phyloP scores from a whole-genome alignment of 92 coral and sea anemone species.

The Parazoanthus swiftii region DNA sequence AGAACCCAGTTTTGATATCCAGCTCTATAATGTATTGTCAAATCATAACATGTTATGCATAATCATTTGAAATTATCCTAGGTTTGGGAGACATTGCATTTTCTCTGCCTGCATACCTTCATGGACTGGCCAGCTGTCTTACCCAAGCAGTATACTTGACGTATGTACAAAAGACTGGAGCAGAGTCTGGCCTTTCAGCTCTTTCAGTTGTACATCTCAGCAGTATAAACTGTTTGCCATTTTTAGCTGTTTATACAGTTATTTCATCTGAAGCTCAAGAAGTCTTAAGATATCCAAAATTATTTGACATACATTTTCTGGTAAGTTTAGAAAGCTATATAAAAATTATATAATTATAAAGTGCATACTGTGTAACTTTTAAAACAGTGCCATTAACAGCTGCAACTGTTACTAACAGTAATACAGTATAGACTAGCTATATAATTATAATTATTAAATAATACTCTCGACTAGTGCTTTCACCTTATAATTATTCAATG shows the following conservation, averaged over 20 bases:
- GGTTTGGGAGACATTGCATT: conserved; percentile 87
- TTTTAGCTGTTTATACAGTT: conserved; percentile 62
- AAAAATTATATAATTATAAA: too few species aligned
- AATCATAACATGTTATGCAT: too few species aligned
- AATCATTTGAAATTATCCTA: conserved; percentile 3
- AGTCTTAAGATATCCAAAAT: conserved; percentile 53
- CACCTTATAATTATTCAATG: too few species aligned
- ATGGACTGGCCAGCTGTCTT: conserved; percentile 83
- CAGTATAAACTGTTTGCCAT: conserved; percentile 85
- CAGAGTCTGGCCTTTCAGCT: conserved; percentile 75
- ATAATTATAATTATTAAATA: too few species aligned
- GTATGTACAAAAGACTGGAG: conserved; percentile 86
- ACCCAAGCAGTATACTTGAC: conserved; percentile 88
- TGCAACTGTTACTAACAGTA: too few species aligned
- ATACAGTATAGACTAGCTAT: too few species aligned
- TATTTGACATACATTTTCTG: conserved; percentile 42
- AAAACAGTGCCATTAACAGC: too few species aligned
- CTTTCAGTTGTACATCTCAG: conserved; percentile 81
- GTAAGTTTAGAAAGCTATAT: conserved; percentile 30
- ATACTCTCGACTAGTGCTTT: too few species aligned
- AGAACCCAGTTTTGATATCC: too few species aligned
- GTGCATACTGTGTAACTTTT: too few species aligned
- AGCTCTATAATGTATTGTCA: too few species aligned
- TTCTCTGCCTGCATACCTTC: conserved; percentile 74
- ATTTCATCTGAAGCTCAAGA: conserved; percentile 56